phyloP scores from a whole-genome alignment of 2,113 vertebrate species.

The Turdus rufiventris region DNA sequence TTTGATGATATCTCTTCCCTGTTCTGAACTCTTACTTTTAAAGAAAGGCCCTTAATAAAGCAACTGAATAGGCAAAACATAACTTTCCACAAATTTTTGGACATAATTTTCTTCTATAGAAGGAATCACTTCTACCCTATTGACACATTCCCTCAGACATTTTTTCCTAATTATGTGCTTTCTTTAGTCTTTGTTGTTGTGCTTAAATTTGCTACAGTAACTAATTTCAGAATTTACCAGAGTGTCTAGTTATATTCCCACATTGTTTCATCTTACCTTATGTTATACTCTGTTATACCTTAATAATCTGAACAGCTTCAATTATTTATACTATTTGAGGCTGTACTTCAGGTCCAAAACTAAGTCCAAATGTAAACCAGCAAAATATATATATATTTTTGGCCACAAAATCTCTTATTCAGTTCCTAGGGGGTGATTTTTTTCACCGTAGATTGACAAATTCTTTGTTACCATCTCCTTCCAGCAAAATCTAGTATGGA shows the following conservation, averaged over 20 bases:
- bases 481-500: not conserved
- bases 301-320: not conserved
- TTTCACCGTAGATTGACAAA: not conserved
- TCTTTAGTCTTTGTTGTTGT: not conserved
- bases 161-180: not conserved
- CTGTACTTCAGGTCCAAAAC: not conserved
- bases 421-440: not conserved
- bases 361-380: not conserved
- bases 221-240: not conserved
- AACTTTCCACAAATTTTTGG: not conserved
- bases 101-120: not conserved
- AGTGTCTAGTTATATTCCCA: not conserved
- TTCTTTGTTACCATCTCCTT: not conserved
- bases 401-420: not conserved
- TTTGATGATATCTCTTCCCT: not conserved
- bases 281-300: not conserved
- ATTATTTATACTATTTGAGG: not conserved
- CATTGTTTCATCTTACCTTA: not conserved
- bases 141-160: not conserved
- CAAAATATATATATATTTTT: not conserved
- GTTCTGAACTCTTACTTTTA: not conserved
- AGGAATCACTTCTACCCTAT: not conserved
- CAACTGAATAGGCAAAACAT: not conserved
- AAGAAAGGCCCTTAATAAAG: not conserved
- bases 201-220: not conserved